A percentile compares a stretch with the other conserved stretches of the same genome.
These are phyloP conservation scores for Olivierus martensii DNA, from an alignment of 1,140 invertebrate species.

Conservation along the genomic window DNA sequence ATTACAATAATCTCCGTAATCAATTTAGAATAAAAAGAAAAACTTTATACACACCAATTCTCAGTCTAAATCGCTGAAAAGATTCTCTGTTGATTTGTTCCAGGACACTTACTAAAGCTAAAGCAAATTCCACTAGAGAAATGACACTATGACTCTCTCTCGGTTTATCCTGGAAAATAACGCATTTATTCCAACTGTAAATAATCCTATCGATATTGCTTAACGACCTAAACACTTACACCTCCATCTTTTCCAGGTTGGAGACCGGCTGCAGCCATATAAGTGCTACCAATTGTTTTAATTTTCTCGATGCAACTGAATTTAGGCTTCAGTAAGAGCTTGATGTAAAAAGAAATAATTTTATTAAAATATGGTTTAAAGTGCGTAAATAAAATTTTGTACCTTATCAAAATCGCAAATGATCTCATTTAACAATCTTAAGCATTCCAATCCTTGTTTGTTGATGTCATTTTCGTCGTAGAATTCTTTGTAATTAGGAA, in stretches of 20 bases:
- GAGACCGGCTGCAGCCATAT: constrained; percentile 92
- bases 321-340: constrained; percentile 71
- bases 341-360: not conserved
- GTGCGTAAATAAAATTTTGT: not conserved
- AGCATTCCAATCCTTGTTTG: constrained; percentile 88
- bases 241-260: constrained; percentile 36
- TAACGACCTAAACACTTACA: too few species aligned
- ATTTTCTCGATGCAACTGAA: constrained; percentile 97
- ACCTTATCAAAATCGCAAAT: constrained; percentile 98
- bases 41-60: constrained; percentile 51
- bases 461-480: constrained; percentile 96
- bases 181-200: too few species aligned
- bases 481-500: constrained; percentile 97
- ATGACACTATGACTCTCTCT: constrained; percentile 75
- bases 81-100: constrained; percentile 93
- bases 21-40: too few species aligned
- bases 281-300: constrained; percentile 95
- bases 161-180: not conserved
- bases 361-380: not conserved
- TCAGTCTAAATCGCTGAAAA: constrained; percentile 83
- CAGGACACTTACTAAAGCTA: constrained; percentile 75
- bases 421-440: constrained; percentile 91
- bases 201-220: too few species aligned
- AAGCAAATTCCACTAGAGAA: constrained; percentile 82
- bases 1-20: too few species aligned